Evolutionary conservation across 1,140 invertebrate species (phyloP).

Genomic region (Apis florea): DNA sequence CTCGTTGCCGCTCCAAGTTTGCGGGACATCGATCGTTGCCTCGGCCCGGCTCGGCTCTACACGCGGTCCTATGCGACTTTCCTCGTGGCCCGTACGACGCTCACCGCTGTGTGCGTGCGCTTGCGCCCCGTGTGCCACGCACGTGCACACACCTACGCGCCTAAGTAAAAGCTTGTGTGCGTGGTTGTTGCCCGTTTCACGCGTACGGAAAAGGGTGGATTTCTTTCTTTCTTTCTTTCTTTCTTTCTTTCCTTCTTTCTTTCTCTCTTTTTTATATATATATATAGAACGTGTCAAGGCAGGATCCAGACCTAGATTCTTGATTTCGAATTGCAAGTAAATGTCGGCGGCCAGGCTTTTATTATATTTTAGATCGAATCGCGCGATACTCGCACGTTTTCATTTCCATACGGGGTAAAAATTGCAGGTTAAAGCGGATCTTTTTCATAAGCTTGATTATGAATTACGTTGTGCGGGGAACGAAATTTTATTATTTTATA

Average conservation of each 20-base stretch:
- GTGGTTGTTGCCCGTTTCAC: constrained; percentile 9
- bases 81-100: constrained; percentile 42
- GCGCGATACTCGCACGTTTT: not conserved
- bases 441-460: too few relatives aligned
- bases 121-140: constrained; percentile 17
- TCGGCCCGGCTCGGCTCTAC: constrained; percentile 23
- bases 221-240: constrained; percentile 1
- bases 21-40: constrained; percentile 75
- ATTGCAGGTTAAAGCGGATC: not conserved
- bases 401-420: not conserved
- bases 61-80: constrained; percentile 44
- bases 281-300: constrained; percentile 18
- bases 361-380: not conserved
- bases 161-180: constrained; percentile 7
- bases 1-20: constrained; percentile 69
- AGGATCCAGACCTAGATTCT: constrained; percentile 21
- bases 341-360: not conserved
- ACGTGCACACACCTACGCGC: constrained; percentile 42
- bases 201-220: constrained; percentile 20
- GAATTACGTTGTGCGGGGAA: too few relatives aligned
- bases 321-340: constrained; percentile 14
- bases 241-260: constrained; percentile 6
- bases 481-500: too few relatives aligned
- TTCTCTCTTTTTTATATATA: not conserved
- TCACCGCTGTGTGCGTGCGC: constrained; percentile 21